These are phyloP conservation scores for Pandemis corylana DNA, from an alignment of 2,888 invertebrate genomes.

Conservation along the genomic window DNA sequence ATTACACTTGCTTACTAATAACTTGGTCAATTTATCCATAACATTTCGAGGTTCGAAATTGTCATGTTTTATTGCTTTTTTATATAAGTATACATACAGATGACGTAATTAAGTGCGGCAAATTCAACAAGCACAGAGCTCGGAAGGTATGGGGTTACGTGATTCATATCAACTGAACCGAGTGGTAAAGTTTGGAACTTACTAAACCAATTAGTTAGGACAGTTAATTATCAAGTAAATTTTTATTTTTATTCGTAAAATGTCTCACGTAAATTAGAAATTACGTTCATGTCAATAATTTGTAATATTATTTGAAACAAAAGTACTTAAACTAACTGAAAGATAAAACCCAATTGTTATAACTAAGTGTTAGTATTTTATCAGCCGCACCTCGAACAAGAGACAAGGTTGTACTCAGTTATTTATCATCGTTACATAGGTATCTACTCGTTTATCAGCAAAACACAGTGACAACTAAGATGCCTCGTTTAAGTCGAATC, in stretches of 20 bases:
- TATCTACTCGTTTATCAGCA: constrained; percentile 19
- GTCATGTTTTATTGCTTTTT: background rate
- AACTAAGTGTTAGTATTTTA: constrained; percentile 4
- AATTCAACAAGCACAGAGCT: constrained; percentile 30
- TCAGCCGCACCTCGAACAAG: constrained; percentile 37
- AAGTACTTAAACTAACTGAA: background rate
- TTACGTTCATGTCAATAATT: background rate
- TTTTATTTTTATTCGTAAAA: background rate
- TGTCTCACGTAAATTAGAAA: background rate
- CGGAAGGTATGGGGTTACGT: constrained; percentile 11
- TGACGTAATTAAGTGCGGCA: constrained; percentile 30
- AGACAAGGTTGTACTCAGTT: constrained; percentile 16
- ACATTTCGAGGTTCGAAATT: background rate
- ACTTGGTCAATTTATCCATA: background rate
- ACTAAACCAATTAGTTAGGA: background rate
- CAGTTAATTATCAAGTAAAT: background rate
- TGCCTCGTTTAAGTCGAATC: background rate
- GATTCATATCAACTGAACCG: constrained; percentile 18
- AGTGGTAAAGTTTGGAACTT: background rate
- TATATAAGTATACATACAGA: background rate
- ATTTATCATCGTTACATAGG: constrained; percentile 15
- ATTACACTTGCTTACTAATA: background rate
- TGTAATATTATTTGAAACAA: background rate
- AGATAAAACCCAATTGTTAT: constrained; percentile 8
- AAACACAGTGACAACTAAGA: background rate